A percentile compares a stretch with the other conserved stretches of the same genome.
phyloP scores from a whole-genome alignment of 2,797 vertebrate genomes.

The Coendou prehensilis region DNA sequence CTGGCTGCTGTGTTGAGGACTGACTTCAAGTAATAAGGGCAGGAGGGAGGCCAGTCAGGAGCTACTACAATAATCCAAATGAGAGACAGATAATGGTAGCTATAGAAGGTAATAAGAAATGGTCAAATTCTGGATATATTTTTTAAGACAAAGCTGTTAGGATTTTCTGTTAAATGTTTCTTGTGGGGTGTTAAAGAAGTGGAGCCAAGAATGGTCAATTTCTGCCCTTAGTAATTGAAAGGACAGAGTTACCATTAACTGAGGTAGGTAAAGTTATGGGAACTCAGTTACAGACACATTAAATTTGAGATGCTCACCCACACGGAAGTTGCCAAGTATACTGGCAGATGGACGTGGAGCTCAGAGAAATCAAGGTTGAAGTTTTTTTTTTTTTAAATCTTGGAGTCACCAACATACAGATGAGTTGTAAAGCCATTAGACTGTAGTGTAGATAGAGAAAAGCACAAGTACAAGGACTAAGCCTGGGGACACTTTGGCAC shows the following conservation, averaged over 20 bases:
- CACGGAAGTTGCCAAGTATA: background rate
- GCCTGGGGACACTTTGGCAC: background rate
- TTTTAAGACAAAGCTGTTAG: conserved; percentile 48
- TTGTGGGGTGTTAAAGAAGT: background rate
- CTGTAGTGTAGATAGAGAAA: background rate
- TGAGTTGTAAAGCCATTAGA: background rate
- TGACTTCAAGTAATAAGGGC: background rate
- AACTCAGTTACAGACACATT: conserved; percentile 37
- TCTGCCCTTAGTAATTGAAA: conserved; percentile 46
- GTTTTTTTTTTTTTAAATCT: background rate
- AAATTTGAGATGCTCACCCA: conserved; percentile 51
- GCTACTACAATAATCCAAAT: conserved; percentile 12
- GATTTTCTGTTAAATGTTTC: background rate
- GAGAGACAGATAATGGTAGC: background rate
- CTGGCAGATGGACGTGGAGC: background rate
- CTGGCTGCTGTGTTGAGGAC: conserved; percentile 25
- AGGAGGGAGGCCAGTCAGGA: background rate
- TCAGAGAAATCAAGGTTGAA: conserved; percentile 56
- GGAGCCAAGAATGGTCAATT: conserved; percentile 8
- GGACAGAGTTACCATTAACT: conserved; percentile 27
- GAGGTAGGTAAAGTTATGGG: conserved; percentile 19
- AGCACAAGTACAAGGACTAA: background rate
- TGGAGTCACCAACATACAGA: background rate
- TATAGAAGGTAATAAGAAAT: background rate
- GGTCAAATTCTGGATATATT: conserved; percentile 35